Conservation (phyloP, 1,140 invertebrate species). For the Drosophila busckii region DNA sequence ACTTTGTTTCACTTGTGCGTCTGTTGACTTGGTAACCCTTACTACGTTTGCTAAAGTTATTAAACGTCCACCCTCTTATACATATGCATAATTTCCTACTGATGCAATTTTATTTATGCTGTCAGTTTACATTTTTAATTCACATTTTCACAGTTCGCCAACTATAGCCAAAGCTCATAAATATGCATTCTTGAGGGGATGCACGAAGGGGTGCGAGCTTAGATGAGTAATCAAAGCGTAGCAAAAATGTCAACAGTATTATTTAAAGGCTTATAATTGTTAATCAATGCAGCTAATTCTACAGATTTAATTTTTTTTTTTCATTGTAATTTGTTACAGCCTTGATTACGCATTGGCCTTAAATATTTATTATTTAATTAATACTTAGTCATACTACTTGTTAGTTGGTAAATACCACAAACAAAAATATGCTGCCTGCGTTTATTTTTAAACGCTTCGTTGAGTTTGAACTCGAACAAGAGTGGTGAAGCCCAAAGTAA, state of each 20-base stretch:
- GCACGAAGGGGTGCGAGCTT: slow-evolving; percentile 6
- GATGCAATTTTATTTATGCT: slow-evolving; percentile 24
- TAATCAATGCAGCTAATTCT: no score
- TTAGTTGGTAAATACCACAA: background rate
- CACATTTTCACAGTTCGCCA: slow-evolving; percentile 43
- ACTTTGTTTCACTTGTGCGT: slow-evolving; percentile 35
- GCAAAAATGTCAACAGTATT: no score
- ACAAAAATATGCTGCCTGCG: no score
- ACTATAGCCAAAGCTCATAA: slow-evolving; percentile 40
- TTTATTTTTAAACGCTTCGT: slow-evolving; percentile 13
- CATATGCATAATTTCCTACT: background rate
- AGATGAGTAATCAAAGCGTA: slow-evolving; percentile 34
- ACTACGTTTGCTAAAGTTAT: no score
- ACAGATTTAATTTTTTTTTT: background rate
- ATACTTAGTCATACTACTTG: slow-evolving; percentile 1
- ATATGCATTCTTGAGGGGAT: slow-evolving; percentile 40
- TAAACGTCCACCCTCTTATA: slow-evolving; percentile 4
- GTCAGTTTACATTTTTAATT: slow-evolving; percentile 32
- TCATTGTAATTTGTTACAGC: background rate
- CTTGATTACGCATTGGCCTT: background rate
- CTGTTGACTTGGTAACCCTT: slow-evolving; percentile 2
- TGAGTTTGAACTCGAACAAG: slow-evolving; percentile 5
- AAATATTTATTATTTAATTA: background rate
- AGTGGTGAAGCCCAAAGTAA: background rate
- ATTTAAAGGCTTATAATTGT: no score